Base-by-base conservation (phyloP, 2,888 invertebrate genomes). In the Eudasyphora cyanicolor region DNA sequence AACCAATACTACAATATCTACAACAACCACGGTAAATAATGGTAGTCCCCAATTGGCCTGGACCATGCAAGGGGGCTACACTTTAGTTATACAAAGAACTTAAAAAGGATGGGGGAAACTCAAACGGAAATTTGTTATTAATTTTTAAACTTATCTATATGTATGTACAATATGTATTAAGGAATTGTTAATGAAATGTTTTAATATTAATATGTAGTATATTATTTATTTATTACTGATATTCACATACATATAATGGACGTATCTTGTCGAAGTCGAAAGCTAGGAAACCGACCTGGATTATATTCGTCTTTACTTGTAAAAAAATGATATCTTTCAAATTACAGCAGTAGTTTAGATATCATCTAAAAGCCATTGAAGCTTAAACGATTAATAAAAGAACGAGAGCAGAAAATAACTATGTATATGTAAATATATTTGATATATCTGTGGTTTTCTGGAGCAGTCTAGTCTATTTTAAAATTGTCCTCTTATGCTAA, bases 31-130 rank as follows among this genome's bases (percentile, higher is more conserved):
- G 49, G 78, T 69, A 19, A 86, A 84, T 73, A 81, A 84, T 73
- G 85, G 87, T 84, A 84, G 88, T 88, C 85, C 89, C 86, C 87
- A 89, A 86, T 85, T 81, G 69, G 78, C 84, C 17, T 84, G 84
- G 84, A 78, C 84, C 73, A 84, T 84, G 84, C 84, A 84, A 51
- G 84, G 84, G 62, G 84, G 84, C 42, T 84, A 84, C 42, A 84
- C 84, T 49, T 69, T 84, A 57, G 84, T 84, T 38, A 84, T 84
- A 81, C 84, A 84, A 81, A 84, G 84, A 38, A 84, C 81, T 62
- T 84, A 74, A 77, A 75, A 54, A 21, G 1, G 19, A 0, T 12
- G 10, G 21, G 17, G n/a, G 29, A 19, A 45, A 75, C 29, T 14
- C 29, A 2, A 19, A 24, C 38, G 19, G 35, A 38, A 19, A 49